phyloP scores from a whole-genome alignment of 2,888 invertebrate genomes.

The Dicyrtomina minuta region DNA sequence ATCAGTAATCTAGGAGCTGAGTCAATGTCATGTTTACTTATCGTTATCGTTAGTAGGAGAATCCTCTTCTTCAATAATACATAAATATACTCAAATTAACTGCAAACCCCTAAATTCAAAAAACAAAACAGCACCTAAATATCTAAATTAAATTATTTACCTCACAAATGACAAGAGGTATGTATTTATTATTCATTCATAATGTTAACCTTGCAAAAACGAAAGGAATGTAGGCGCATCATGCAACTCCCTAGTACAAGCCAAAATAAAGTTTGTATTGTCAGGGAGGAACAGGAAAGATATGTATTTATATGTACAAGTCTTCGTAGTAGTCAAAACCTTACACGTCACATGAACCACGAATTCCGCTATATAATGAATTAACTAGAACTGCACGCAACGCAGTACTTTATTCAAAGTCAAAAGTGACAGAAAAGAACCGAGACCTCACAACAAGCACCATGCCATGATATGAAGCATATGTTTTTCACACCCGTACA shows the following conservation, averaged over 20 bases:
- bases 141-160: no score
- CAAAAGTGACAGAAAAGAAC: not conserved
- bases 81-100: no score
- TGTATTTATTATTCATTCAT: not conserved
- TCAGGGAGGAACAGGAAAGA: not conserved
- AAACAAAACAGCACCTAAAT: no score
- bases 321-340: constrained; percentile 10
- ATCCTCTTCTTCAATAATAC: no score
- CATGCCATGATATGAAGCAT: constrained; percentile 6
- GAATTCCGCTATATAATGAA: constrained; percentile 12
- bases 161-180: no score
- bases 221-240: no score
- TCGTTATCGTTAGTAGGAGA: no score
- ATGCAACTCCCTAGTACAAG: no score
- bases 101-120: no score
- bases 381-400: constrained; percentile 20
- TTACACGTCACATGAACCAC: constrained; percentile 21
- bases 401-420: not conserved
- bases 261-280: no score
- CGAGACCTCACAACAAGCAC: constrained; percentile 15
- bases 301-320: constrained; percentile 7
- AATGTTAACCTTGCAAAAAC: not conserved
- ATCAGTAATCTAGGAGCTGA: no score
- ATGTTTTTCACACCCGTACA: not conserved
- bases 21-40: no score